Evolutionary conservation across 1,140 invertebrate species (phyloP).

Genomic region (Halyomorpha halys): DNA sequence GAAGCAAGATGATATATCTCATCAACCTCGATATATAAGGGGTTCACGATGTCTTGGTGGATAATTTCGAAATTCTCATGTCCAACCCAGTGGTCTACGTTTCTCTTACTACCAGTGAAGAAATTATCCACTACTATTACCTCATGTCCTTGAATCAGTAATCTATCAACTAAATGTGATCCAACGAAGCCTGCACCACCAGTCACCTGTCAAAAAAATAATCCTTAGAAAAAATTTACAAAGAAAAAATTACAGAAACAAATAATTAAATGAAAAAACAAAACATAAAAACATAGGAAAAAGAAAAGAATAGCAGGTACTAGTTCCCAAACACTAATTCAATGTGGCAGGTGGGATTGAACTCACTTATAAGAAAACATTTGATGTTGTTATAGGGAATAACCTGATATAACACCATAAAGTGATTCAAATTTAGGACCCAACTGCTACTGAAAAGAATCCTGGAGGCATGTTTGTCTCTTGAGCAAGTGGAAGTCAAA

Average conservation of each 20-base stretch:
- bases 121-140: conserved; percentile 98
- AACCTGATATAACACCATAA: too few relatives aligned
- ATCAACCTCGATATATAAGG: conserved; percentile 95
- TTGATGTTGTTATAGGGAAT: too few relatives aligned
- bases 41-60: conserved; percentile 98
- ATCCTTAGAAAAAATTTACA: background rate
- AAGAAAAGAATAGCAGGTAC: too few relatives aligned
- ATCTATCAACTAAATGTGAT: conserved; percentile 88
- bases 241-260: too few relatives aligned
- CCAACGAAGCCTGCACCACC: conserved; percentile 99
- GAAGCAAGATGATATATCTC: conserved; percentile 99
- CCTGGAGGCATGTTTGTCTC: too few relatives aligned
- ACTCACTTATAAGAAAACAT: too few relatives aligned
- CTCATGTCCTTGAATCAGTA: conserved; percentile 96
- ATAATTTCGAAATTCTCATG: conserved; percentile 98
- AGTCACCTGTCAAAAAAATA: conserved; percentile 54
- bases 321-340: too few relatives aligned
- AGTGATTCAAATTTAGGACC: too few relatives aligned
- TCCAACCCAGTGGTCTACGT: conserved; percentile 98
- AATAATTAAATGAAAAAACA: background rate
- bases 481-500: too few relatives aligned
- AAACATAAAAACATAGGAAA: too few relatives aligned
- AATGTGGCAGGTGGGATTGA: too few relatives aligned
- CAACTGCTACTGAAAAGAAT: too few relatives aligned
- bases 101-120: conserved; percentile 91